Percentiles rank a stretch among this genome's conserved stretches.
These are phyloP conservation scores for Silurus asotus DNA, from an alignment of 2,113 vertebrate species.

Conservation along the genomic window DNA sequence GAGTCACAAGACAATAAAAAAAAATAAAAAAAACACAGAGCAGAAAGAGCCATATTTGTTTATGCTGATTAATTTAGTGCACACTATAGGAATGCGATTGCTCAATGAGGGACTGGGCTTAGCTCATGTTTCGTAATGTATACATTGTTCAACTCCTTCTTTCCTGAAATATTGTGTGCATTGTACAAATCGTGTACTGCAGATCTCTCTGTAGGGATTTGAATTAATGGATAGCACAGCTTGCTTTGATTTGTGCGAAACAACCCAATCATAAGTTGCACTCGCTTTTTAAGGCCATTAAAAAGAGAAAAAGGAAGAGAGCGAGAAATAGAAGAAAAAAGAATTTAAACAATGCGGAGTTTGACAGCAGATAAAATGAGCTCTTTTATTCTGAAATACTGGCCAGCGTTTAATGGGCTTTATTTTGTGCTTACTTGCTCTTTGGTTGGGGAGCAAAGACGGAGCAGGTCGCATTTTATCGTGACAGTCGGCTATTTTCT, in stretches of 20 bases:
- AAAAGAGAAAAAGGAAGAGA: constrained; percentile 29
- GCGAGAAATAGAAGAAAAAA: constrained; percentile 22
- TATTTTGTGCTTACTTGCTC: constrained; percentile 57
- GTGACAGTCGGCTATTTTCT: constrained; percentile 35
- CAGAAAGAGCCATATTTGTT: constrained; percentile 12
- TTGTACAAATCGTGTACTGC: neutral
- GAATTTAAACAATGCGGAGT: constrained; percentile 28
- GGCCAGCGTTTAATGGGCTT: constrained; percentile 56
- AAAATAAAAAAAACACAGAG: constrained; percentile 26
- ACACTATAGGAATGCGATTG: constrained; percentile 27
- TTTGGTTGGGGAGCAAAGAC: constrained; percentile 39
- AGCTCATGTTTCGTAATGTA: constrained; percentile 57
- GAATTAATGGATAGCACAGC: constrained; percentile 57
- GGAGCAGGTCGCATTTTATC: constrained; percentile 51
- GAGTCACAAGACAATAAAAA: constrained; percentile 25
- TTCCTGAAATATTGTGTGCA: constrained; percentile 10
- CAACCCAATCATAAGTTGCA: constrained; percentile 65
- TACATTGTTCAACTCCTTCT: constrained; percentile 35
- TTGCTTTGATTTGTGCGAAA: constrained; percentile 64
- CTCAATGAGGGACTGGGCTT: constrained; percentile 49
- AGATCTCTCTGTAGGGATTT: constrained; percentile 39
- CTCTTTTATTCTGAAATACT: constrained; percentile 56
- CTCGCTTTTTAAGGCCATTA: constrained; percentile 65
- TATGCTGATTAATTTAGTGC: constrained; percentile 20
- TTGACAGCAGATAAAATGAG: constrained; percentile 57